phyloP scores from a whole-genome alignment of 2,113 vertebrate species.

The Scalopus aquaticus region DNA sequence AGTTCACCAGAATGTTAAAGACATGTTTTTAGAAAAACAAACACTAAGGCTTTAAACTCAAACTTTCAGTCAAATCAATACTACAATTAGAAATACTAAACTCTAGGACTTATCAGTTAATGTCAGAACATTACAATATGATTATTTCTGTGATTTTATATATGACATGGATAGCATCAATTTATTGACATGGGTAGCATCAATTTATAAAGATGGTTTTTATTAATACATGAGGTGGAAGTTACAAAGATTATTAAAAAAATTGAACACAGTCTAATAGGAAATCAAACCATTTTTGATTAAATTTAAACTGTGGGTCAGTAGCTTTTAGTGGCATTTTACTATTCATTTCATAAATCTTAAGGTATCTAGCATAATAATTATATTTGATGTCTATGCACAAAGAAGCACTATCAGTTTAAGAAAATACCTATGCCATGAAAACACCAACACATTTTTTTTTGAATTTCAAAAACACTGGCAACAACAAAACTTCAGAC shows the following conservation, averaged over 20 bases:
- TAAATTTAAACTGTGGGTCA: background rate
- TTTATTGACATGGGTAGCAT: too few species aligned
- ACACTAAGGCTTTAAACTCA: background rate
- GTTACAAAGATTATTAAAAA: background rate
- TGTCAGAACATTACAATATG: background rate
- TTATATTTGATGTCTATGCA: background rate
- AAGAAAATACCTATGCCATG: background rate
- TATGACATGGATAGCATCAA: too few species aligned
- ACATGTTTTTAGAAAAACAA: constrained; percentile 61
- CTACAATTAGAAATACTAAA: constrained; percentile 38
- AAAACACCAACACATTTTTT: background rate
- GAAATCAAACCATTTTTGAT: background rate
- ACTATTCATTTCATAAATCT: background rate
- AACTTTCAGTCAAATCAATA: constrained; percentile 59
- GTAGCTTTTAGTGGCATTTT: background rate
- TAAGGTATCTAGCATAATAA: background rate
- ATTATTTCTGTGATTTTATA: background rate
- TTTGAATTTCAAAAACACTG: background rate
- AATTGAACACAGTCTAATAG: background rate
- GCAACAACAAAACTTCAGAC: background rate
- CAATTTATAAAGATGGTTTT: background rate
- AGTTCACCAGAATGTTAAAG: constrained; percentile 76
- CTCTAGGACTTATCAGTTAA: background rate
- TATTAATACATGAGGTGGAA: background rate
- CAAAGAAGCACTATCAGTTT: background rate